Evolutionary conservation across 1,140 invertebrate genomes (phyloP), one percentile per base, ranked within the genome.

Genomic region (Drosophila azteca): DNA sequence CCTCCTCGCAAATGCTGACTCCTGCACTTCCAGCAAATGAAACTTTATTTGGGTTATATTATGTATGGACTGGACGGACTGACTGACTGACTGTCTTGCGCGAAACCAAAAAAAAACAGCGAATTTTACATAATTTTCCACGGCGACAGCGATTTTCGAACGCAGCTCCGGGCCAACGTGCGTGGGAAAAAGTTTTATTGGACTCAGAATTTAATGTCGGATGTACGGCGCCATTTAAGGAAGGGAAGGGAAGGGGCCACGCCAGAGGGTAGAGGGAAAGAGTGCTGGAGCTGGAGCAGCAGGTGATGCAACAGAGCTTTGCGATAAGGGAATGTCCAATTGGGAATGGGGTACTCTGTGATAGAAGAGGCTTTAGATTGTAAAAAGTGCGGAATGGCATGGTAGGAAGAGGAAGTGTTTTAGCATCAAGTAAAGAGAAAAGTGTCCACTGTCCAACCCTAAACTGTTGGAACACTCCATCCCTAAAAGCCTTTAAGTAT

Each of bases 81-180:
- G n/a, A n/a, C n/a, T n/a, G 35, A 58, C 44, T 65, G 44, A 64
- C 50, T 48, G 64, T 17, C 64, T 35, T 39, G 3, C 11, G 11
- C 35, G 11, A 24, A 20, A 20, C 17, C 17, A 20, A 51, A 66
- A 59, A 49, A 71, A 80, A 85, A 85, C 74, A 87, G 81, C 66
- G 11, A 53, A 85, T 78, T 85, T 85, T 85, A 85, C 82, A 85
- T 87, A 85, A 85, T 85, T 87, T 62, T 64, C 73, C 58, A 29
- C 63, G 49, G 63, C 44, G 24, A 43, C 46, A 60, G 81, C 82
- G 43, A 52, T 48, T 78, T 83, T 44, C 35, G 59, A 20, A 22
- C n/a, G 6, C 62, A 29, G 43, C 31, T 1, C 20, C 29, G 1
- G 29, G 29, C 29, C 29, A 65, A 63, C 59, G 69, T 85, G 81